Conservation (phyloP, 2,797 vertebrate genomes). For the Chelonia mydas region DNA sequence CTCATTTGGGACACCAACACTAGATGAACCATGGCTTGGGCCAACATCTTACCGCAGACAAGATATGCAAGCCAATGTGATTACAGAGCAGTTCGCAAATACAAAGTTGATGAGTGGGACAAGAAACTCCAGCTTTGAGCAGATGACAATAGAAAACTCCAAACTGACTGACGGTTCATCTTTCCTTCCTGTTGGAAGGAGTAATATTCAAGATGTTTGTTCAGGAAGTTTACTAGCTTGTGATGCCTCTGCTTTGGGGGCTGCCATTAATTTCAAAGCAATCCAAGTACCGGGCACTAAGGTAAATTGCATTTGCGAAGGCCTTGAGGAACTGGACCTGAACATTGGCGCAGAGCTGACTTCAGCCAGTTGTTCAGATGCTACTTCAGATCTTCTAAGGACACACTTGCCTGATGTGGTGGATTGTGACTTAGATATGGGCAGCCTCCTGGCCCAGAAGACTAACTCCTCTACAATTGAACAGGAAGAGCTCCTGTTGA, state of each 20-base stretch:
- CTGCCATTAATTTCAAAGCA: not conserved
- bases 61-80: not conserved
- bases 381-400: conserved; percentile 73
- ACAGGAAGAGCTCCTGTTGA: not conserved
- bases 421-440: conserved; percentile 62
- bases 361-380: conserved; percentile 45
- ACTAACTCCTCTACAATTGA: not conserved
- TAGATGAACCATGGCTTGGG: conserved; percentile 55
- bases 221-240: conserved; percentile 13
- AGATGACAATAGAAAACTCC: accelerated
- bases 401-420: conserved; percentile 63
- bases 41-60: not conserved
- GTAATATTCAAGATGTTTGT: not conserved
- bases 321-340: conserved; percentile 78
- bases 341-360: conserved; percentile 63
- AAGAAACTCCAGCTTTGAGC: conserved; percentile 75
- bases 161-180: not conserved
- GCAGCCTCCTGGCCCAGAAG: not conserved
- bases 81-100: conserved; percentile 29
- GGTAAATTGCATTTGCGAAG: conserved; percentile 36
- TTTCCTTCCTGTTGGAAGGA: not conserved
- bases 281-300: not conserved
- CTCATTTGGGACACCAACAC: conserved; percentile 57
- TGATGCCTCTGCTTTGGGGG: conserved; percentile 27
- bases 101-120: not conserved